Conservation (phyloP, 2,113 vertebrate genomes). For the Heterocephalus glaber region DNA sequence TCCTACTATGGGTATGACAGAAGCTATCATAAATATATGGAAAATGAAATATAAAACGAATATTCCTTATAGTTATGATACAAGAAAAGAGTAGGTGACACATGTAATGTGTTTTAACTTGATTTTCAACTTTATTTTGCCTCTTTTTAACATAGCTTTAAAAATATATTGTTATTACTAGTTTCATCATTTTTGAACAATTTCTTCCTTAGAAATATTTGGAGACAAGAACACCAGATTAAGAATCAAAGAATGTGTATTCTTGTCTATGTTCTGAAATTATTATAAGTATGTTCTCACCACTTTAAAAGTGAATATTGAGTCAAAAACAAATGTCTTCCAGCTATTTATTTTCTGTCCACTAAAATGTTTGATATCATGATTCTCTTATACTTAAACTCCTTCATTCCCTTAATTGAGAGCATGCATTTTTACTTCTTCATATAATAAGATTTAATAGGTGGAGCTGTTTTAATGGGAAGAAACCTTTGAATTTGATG, state of each 20-base stretch:
- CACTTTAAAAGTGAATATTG: not conserved
- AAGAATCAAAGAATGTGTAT: not conserved
- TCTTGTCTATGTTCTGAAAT: not conserved
- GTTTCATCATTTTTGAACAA: not conserved
- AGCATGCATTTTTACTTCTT: not conserved
- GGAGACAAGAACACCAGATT: not conserved
- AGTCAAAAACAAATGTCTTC: not conserved
- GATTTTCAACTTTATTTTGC: not conserved
- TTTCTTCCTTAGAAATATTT: not conserved
- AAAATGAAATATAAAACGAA: not conserved
- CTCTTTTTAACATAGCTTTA: not conserved
- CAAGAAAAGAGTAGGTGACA: not conserved
- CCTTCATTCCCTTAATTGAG: not conserved
- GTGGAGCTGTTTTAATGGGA: not conserved
- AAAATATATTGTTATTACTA: not conserved
- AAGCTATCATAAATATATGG: not conserved
- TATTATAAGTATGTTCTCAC: not conserved
- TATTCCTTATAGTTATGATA: not conserved
- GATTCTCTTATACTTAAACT: not conserved
- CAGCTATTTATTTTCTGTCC: not conserved
- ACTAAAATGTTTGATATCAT: not conserved
- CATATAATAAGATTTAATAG: not conserved
- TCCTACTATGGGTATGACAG: not conserved
- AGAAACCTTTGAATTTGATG: not conserved
- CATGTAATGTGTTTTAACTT: not conserved